Percentiles rank a stretch among this genome's conserved stretches.
These are phyloP conservation scores for Eurois occulta DNA, from an alignment of 2,888 invertebrate genomes.

Conservation along the genomic window DNA sequence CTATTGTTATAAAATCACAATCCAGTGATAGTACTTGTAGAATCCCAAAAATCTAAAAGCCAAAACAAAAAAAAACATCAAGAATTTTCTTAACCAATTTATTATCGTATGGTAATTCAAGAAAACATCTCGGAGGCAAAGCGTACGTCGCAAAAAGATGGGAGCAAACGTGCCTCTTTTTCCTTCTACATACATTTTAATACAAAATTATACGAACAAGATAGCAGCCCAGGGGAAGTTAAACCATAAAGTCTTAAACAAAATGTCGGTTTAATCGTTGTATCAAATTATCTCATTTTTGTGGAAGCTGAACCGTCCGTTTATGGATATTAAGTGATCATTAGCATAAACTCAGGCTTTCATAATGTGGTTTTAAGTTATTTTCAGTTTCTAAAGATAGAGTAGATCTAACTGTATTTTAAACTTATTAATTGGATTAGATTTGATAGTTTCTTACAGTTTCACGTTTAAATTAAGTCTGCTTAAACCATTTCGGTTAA, in stretches of 20 bases:
- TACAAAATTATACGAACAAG: slow-evolving; percentile 79
- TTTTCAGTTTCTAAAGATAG: slow-evolving; percentile 16
- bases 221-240: slow-evolving; percentile 73
- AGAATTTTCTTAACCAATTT: slow-evolving; percentile 64
- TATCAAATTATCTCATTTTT: slow-evolving; percentile 84
- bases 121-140: slow-evolving; percentile 63
- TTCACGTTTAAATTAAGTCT: not conserved
- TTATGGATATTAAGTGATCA: slow-evolving; percentile 75
- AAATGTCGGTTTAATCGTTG: slow-evolving; percentile 79
- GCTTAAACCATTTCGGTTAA: not conserved
- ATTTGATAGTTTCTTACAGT: slow-evolving; percentile 3
- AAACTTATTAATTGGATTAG: slow-evolving; percentile 24
- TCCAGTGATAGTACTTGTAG: not conserved
- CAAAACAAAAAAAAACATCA: slow-evolving; percentile 41
- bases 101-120: slow-evolving; percentile 67
- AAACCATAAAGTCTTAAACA: slow-evolving; percentile 78
- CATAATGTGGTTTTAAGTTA: slow-evolving; percentile 48
- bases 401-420: slow-evolving; percentile 18
- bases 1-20: not conserved
- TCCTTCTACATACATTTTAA: slow-evolving; percentile 69
- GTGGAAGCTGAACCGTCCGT: slow-evolving; percentile 61
- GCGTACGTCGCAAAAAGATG: slow-evolving; percentile 63
- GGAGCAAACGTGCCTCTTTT: slow-evolving; percentile 62
- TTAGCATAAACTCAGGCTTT: slow-evolving; percentile 64
- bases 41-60: not conserved